phyloP scores from a whole-genome alignment of 2,888 invertebrate species.

The Thysanoteuthis rhombus region DNA sequence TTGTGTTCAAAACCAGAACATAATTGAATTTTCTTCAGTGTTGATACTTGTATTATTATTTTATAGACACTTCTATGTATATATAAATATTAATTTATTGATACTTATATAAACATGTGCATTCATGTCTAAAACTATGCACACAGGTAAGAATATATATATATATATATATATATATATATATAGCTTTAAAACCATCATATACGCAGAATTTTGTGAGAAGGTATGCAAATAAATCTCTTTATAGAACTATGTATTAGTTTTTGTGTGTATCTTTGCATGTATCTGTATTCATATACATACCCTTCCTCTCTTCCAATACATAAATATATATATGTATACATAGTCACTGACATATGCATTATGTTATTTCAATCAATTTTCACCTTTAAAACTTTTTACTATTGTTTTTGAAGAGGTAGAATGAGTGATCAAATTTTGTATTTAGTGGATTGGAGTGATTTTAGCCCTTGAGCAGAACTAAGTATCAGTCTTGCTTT shows the following conservation, averaged over 20 bases:
- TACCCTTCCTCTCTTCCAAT: background rate
- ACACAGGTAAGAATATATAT: background rate
- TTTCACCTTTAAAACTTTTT: too few relatives aligned
- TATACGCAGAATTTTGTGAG: background rate
- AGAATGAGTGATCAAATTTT: too few relatives aligned
- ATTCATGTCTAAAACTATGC: background rate
- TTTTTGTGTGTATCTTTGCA: background rate
- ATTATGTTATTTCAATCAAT: too few relatives aligned
- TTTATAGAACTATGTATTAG: background rate
- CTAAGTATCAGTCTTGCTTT: too few relatives aligned
- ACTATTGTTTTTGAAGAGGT: too few relatives aligned
- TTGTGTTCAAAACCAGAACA: background rate
- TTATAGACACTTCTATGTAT: background rate
- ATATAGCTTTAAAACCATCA: background rate
- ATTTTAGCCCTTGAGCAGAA: too few relatives aligned
- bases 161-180: background rate
- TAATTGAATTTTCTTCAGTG: background rate
- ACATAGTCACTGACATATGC: background rate
- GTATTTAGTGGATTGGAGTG: too few relatives aligned
- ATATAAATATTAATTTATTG: too few relatives aligned
- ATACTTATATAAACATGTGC: background rate
- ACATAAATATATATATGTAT: background rate
- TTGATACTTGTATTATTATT: background rate
- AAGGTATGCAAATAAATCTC: background rate
- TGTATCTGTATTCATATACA: background rate